These are phyloP conservation scores for Prionailurus viverrinus DNA, from an alignment of 2,113 vertebrate genomes.

Conservation along the genomic window DNA sequence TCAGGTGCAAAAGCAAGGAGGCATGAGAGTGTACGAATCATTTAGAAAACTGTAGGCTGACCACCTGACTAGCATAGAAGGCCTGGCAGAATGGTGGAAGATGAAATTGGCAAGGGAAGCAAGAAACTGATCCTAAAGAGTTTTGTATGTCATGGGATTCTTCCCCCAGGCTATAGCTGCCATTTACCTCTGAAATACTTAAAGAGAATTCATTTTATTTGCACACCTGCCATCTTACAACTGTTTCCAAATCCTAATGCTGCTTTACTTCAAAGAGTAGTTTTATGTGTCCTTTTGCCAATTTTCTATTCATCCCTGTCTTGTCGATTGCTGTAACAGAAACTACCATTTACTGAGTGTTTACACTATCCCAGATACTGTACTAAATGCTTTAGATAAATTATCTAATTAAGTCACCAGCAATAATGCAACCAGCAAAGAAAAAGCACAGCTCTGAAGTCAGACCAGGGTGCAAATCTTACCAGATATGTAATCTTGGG, in stretches of 20 bases:
- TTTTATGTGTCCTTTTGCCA: slow-evolving; percentile 6
- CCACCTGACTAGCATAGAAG: not conserved
- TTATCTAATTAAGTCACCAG: slow-evolving; percentile 52
- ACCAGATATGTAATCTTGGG: not conserved
- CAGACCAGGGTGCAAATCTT: not conserved
- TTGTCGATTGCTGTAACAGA: not conserved
- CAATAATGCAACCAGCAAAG: too few species aligned
- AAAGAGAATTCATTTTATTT: slow-evolving; percentile 38
- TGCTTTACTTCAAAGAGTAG: slow-evolving; percentile 12
- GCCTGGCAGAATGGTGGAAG: not conserved
- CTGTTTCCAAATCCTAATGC: slow-evolving; percentile 6
- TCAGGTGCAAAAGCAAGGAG: slow-evolving; percentile 29
- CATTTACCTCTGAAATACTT: slow-evolving; percentile 33
- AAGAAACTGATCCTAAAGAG: slow-evolving; percentile 1
- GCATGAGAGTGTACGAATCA: not conserved
- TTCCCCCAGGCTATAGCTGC: not conserved
- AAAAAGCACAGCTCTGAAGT: slow-evolving; percentile 11
- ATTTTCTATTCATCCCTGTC: slow-evolving; percentile 35
- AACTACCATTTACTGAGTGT: not conserved
- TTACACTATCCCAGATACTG: slow-evolving; percentile 9
- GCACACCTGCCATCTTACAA: slow-evolving; percentile 32
- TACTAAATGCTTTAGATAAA: slow-evolving; percentile 24
- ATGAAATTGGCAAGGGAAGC: not conserved
- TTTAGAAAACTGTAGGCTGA: not conserved
- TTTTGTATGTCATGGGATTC: not conserved